Conservation (phyloP, 2,797 vertebrate genomes). For the Lepus oiostolus region DNA sequence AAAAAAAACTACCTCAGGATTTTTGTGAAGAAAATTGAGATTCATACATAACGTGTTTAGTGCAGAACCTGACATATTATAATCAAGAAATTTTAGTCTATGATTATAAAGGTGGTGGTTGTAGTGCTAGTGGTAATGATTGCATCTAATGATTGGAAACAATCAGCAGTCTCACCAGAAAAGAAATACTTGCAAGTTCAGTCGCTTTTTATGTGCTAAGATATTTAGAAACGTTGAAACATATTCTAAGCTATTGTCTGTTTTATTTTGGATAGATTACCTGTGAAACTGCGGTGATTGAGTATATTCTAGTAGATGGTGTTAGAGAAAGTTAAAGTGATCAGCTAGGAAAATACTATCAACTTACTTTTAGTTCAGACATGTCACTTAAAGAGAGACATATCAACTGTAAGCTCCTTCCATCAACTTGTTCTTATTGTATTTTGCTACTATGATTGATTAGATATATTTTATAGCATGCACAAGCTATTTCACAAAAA, state of each 20-base stretch:
- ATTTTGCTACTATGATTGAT: constrained; percentile 34
- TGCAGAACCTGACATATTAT: constrained; percentile 5
- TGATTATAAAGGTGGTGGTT: not conserved
- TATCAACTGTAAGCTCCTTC: constrained; percentile 44
- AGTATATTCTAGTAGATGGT: not conserved
- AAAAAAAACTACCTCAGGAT: not conserved
- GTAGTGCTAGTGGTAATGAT: not conserved
- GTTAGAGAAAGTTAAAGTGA: constrained; percentile 13
- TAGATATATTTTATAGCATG: constrained; percentile 39
- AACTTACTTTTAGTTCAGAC: constrained; percentile 48
- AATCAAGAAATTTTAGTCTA: constrained; percentile 39
- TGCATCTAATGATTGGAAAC: not conserved
- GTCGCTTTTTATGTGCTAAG: constrained; percentile 1
- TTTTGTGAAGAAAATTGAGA: constrained; percentile 42
- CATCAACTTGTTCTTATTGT: not conserved
- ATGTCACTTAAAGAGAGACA: constrained; percentile 38
- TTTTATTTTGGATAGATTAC: constrained; percentile 52
- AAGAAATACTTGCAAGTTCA: not conserved
- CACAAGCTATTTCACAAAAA: constrained; percentile 25
- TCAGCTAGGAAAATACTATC: constrained; percentile 23
- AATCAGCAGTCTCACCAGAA: not conserved
- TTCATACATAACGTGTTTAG: not conserved
- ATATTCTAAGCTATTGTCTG: constrained; percentile 43
- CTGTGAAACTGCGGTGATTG: constrained; percentile 13
- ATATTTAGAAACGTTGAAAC: constrained; percentile 45